Base-by-base conservation (phyloP, 2,113 vertebrate species). In the Dicerorhinus sumatrensis region DNA sequence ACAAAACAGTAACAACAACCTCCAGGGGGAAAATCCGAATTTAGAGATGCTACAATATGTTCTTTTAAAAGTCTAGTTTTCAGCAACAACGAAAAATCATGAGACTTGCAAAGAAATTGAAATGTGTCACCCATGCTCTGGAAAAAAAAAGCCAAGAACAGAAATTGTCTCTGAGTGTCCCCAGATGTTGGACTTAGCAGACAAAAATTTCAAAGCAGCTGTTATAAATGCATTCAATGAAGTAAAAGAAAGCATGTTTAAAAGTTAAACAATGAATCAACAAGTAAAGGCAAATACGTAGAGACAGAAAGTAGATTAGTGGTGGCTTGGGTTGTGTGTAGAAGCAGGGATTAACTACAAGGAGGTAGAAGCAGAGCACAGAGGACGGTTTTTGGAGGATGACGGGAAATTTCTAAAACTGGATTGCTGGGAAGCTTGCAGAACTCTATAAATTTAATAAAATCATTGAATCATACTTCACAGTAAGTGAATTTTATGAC, bases 221-320 rank as follows among this genome's bases (percentile, higher is more conserved):
- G 27, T 60, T 51, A 18, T 9, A 58, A 93, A 36, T 80, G 75
- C 18, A 25, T 76, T 58, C 12, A 48, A 36, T 25, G 13, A 70
- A 91, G 46, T 56, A 69, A 81, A 94, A 42, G 13, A 39, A 91
- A 33, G 11, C 3, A 76, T n/a, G 6, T 46, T 48, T 54, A 46
- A 96, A 82, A 89, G 69, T 58, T 96, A 84, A n/a, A n/a, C 1
- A 88, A 65, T 76, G 76, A 89, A 63, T 56, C 6, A 89, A 60
- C 27, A 82, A 60, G 76, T 48, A 70, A 85, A 83, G 8, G 16
- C 1, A 95, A 76, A 54, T 31, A 6, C 8, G 17, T 8, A 80
- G 46, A 84, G 9, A 27, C 4, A 31, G 56, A 29, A 84, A 87
- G 39, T 46, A 27, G 1, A 20, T 86, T 33, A 33, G 2, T 5